Percentiles rank a stretch among this genome's conserved stretches.
These are phyloP conservation scores for Melanotaenia duboulayi DNA, from an alignment of 2,113 vertebrate genomes.

Conservation along the genomic window DNA sequence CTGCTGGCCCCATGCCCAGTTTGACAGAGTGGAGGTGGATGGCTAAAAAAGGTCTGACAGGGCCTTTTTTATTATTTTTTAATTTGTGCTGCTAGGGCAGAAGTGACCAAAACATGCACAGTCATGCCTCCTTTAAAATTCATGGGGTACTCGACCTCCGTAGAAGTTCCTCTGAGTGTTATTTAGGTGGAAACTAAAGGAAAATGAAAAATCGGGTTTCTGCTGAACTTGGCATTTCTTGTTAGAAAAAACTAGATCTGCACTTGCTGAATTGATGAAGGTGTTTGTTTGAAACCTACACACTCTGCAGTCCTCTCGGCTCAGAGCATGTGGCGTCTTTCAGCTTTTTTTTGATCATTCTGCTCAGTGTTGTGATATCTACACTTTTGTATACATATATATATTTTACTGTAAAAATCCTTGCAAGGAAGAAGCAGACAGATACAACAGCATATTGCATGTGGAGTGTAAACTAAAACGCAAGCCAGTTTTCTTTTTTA, in stretches of 20 bases:
- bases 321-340: too few relatives aligned
- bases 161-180: background rate
- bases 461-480: too few relatives aligned
- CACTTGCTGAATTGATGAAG: too few relatives aligned
- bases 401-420: too few relatives aligned
- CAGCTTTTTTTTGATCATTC: too few relatives aligned
- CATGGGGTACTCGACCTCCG: conserved; percentile 1
- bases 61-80: conserved; percentile 35
- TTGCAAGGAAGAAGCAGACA: too few relatives aligned
- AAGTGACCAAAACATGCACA: conserved; percentile 48
- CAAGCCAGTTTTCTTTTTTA: too few relatives aligned
- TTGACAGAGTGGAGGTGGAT: conserved; percentile 42
- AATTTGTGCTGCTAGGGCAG: conserved; percentile 19
- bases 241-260: background rate
- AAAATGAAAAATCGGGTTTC: background rate
- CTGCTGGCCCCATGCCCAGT: conserved; percentile 56
- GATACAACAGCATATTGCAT: too few relatives aligned
- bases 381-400: too few relatives aligned
- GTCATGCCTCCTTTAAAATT: conserved; percentile 54
- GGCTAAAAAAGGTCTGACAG: conserved; percentile 58
- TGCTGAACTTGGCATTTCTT: background rate
- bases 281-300: too few relatives aligned
- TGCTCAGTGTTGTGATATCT: too few relatives aligned
- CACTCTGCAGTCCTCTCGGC: too few relatives aligned
- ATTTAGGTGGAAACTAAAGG: background rate